Evolutionary conservation across 1,140 invertebrate genomes (phyloP), one percentile per base, ranked within the genome.

Genomic region (Drosophila nigromelanica): DNA sequence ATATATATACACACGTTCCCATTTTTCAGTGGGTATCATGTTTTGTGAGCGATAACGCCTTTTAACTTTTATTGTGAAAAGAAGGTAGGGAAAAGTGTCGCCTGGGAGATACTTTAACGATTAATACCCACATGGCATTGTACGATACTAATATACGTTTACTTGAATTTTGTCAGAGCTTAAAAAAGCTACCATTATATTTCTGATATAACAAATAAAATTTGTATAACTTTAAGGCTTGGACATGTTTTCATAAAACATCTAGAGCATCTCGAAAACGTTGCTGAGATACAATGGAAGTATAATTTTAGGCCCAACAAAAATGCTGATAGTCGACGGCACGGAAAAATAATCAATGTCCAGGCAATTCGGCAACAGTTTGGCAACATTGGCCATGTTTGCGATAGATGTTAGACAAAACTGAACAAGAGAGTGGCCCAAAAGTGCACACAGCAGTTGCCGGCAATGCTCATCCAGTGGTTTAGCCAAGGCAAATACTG

Each of bases 331-430:
- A 18, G 50, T 35, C 33, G 30, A 18, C 14, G 11, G 52, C n/a
- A 30, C 27, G n/a, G 27, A 33, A 50, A 50, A 10, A 21, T 42
- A 42, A 56, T 56, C 54, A 56, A 56, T 27, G 39, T 30, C 12
- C 24, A 14, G 47, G 24, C 47, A 50, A 30, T 50, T 50, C 18
- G 21, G 18, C 37, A 12, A 55, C 18, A 40, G 35, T 21, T 27
- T 27, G 27, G 27, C 27, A 27, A 27, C 18, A 55, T 8, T 55
- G 21, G 21, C 24, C 40, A 24, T 56, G 39, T 56, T 15, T 56
- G n/a, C n/a, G 18, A n/a, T 39, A 27, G 37, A 55, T 55, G 52
- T 18, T 18, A 39, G 52, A 27, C 52, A 24, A 18, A 35, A 51
- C 30, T 11, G 18, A 24, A 39, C 51, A 24, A 21, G 33, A 40